A percentile compares a stretch with the other conserved stretches of the same genome.
phyloP scores from a whole-genome alignment of 2,888 invertebrate species.

The Tetranychus truncatus region DNA sequence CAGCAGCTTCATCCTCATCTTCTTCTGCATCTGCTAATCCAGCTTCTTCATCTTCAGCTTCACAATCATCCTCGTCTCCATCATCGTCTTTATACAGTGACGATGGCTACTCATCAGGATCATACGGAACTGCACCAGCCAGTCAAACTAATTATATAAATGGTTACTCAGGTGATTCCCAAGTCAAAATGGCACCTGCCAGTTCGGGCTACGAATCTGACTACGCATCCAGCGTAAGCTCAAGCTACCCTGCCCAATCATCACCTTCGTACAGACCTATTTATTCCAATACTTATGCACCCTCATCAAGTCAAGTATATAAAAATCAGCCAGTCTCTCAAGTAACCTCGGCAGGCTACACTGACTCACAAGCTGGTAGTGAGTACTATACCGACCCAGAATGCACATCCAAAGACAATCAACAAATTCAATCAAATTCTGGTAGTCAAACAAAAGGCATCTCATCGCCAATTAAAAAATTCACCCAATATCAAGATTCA shows the following conservation, averaged over 20 bases:
- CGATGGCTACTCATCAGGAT: background rate
- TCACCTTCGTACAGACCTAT: background rate
- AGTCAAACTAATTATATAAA: background rate
- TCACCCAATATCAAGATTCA: too few relatives aligned
- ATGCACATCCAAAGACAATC: background rate
- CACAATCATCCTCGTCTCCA: background rate
- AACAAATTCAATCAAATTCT: background rate
- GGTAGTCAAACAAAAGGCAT: background rate
- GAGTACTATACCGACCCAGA: background rate
- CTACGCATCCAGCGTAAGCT: background rate
- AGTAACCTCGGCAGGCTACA: background rate
- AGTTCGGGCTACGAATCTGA: background rate
- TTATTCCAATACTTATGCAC: background rate
- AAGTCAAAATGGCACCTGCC: background rate
- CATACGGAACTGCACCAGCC: background rate
- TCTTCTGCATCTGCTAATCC: background rate
- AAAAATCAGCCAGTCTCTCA: background rate
- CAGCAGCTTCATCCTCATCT: background rate
- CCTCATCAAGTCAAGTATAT: background rate
- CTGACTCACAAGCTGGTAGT: background rate
- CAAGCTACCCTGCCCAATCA: background rate
- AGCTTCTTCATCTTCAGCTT: background rate
- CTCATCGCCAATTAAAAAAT: background rate
- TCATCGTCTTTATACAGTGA: background rate
- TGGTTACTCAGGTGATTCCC: background rate